Conservation (phyloP, 1,140 invertebrate species). For the Halictus rubicundus region DNA sequence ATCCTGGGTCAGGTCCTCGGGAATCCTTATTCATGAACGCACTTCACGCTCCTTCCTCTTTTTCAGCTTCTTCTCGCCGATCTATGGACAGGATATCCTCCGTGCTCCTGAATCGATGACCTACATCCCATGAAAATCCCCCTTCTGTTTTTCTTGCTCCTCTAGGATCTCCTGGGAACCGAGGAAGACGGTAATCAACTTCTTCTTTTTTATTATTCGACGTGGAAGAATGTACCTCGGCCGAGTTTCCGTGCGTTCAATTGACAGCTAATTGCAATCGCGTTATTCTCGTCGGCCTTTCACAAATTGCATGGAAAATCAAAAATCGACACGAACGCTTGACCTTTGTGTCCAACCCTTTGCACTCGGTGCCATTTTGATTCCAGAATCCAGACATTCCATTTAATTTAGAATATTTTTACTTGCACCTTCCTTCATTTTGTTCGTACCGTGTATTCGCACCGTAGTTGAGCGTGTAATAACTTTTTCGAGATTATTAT, state of each 20-base stretch:
- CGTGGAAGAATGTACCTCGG: not conserved
- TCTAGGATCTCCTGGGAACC: conserved; percentile 49
- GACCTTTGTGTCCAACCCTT: no score
- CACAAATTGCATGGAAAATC: no score
- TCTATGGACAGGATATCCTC: conserved; percentile 76
- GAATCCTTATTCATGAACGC: conserved; percentile 67
- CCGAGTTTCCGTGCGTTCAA: no score
- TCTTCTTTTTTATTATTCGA: not conserved
- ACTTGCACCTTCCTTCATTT: no score
- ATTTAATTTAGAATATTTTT: no score
- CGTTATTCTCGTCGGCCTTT: no score
- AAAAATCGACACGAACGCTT: no score
- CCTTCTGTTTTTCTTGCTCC: conserved; percentile 36
- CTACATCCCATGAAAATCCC: conserved; percentile 65
- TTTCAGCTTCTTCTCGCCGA: conserved; percentile 33
- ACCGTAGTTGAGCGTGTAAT: no score
- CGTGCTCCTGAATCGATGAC: conserved; percentile 68
- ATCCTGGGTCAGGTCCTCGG: conserved; percentile 57
- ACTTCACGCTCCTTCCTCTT: conserved; percentile 66
- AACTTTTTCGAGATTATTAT: no score
- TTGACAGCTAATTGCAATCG: not conserved
- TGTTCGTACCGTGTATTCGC: no score
- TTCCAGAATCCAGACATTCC: no score
- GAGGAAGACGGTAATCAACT: conserved; percentile 16
- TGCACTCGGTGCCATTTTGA: no score